These are phyloP conservation scores for Sceloporus undulatus DNA, from an alignment of 2,113 vertebrate genomes.

Conservation along the genomic window DNA sequence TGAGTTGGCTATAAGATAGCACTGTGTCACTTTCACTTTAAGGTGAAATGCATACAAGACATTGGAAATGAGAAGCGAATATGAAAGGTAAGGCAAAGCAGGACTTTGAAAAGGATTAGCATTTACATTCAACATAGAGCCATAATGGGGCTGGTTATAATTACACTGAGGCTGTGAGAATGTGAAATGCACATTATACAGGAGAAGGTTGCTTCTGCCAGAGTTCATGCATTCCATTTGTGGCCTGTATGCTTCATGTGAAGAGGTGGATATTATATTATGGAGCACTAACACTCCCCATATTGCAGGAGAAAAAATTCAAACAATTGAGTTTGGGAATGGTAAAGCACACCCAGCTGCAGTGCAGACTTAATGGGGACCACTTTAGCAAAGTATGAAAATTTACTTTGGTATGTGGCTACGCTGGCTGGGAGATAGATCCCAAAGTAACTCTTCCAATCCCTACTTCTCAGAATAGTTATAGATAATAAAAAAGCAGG, in stretches of 20 bases:
- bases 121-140: conserved; percentile 2
- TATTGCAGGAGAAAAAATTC: not conserved
- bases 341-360: not conserved
- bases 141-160: conserved; percentile 7
- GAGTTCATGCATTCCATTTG: not conserved
- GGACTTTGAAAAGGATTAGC: not conserved
- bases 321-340: not conserved
- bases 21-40: conserved; percentile 17
- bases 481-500: not conserved
- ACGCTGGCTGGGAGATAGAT: no score
- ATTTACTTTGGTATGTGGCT: no score
- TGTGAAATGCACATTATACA: not conserved
- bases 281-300: not conserved
- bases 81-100: conserved; percentile 16
- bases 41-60: not conserved
- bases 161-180: not conserved
- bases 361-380: not conserved
- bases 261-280: not conserved
- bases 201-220: not conserved
- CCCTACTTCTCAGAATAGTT: not conserved
- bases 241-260: not conserved
- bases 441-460: no score
- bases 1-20: not conserved
- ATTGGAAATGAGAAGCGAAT: not conserved
- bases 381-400: not conserved